These are phyloP conservation scores for Myotis myotis DNA, from an alignment of 2,797 vertebrate genomes.

Conservation along the genomic window DNA sequence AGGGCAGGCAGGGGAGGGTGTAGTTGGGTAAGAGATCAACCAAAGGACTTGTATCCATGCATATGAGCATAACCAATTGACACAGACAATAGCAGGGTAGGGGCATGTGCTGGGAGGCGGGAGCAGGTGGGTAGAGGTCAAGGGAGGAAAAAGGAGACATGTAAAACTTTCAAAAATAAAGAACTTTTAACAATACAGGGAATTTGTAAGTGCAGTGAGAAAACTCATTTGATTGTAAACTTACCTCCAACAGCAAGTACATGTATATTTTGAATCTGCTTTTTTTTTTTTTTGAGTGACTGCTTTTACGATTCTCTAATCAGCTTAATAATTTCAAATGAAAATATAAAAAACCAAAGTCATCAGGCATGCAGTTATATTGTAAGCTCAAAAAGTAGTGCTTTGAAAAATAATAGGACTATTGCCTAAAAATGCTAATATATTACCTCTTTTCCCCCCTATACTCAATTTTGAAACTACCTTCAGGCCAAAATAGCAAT, in stretches of 20 bases:
- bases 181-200: not conserved
- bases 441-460: not conserved
- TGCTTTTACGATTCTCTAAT: not conserved
- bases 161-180: too few species aligned
- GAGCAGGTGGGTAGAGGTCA: too few species aligned
- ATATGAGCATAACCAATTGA: too few species aligned
- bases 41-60: too few species aligned
- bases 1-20: too few species aligned
- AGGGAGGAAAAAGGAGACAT: too few species aligned
- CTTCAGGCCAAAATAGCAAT: not conserved
- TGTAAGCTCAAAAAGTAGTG: not conserved
- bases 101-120: too few species aligned
- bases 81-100: too few species aligned
- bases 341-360: not conserved
- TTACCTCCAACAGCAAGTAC: not conserved
- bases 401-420: not conserved
- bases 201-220: not conserved
- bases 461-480: constrained; percentile 2
- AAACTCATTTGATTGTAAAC: not conserved
- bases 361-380: not conserved
- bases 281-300: not conserved
- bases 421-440: not conserved
- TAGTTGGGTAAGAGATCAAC: too few species aligned
- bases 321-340: constrained; percentile 9
- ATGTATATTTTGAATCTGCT: not conserved